Evolutionary conservation across 2,888 invertebrate species (phyloP), one percentile per base, ranked within the genome.

Genomic region (Drosophila engyochracea): DNA sequence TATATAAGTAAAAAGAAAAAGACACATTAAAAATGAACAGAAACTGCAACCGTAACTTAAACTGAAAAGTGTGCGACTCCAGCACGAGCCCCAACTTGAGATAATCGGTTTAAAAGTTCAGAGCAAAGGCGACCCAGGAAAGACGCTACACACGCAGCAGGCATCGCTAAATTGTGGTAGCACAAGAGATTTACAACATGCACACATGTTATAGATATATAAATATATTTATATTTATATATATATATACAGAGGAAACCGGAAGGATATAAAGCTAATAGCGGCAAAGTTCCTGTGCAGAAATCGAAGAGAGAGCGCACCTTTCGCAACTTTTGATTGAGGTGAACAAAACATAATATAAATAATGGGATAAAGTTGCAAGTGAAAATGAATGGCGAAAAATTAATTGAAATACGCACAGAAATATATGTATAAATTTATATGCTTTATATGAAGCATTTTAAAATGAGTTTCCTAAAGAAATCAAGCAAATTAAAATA

Each of bases 121-220:
- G 57, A 68, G 64, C 61, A 31, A 62, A 72, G 60, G 66, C 89
- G 84, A 85, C 82, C 78, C 85, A 65, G 89, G 89, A 86, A 85
- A 81, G 70, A 73, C 72, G 67, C 74, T 81, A 60, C 70, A 58
- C 55, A 39, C 30, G 64, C 55, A 57, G 31, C 53, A 7, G 54
- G 49, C 59, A 44, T 58, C 65, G 52, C 39, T 63, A 54, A 47
- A 62, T 47, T 65, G 63, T 53, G 22, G 37, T 5, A 28, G 4
- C 39, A 51, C 47, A 49, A 55, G 52, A 61, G 51, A 44, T 51
- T 59, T 31, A 51, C 37, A n/a, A 19, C 31, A 53, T 14, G 4
- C 7, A 47, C 2, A 14, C 6, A 22, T 3, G 35, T 14, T 35
- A 14, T 4, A 4, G 33, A 44, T 12, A 22, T 14, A 44, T 14